Percentiles rank a stretch among this genome's conserved stretches.
Conservation (phyloP, 2,113 vertebrate species). For the Turnix velox region DNA sequence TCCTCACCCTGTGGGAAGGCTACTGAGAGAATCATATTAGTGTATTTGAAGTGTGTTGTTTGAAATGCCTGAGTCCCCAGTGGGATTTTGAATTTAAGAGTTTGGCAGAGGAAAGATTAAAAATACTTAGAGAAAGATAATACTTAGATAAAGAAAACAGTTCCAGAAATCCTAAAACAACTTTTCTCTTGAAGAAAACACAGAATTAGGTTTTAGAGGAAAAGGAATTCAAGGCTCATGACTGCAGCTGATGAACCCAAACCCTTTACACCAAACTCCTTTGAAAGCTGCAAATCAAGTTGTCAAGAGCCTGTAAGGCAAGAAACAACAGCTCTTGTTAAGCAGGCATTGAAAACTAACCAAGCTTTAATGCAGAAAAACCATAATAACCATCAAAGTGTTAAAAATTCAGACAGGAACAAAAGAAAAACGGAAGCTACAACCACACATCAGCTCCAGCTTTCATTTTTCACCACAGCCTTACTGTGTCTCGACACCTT, state of each 20-base stretch:
- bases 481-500: neutral
- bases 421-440: neutral
- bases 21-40: neutral
- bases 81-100: neutral
- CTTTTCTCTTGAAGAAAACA: neutral
- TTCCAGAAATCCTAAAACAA: neutral
- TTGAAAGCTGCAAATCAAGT: neutral
- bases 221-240: neutral
- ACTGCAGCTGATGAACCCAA: neutral
- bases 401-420: neutral
- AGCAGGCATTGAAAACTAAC: constrained; percentile 4
- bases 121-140: neutral
- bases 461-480: neutral
- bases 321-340: neutral
- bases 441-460: neutral
- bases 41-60: neutral
- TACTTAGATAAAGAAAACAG: neutral
- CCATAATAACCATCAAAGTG: neutral
- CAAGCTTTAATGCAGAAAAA: neutral
- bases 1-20: neutral
- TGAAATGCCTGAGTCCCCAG: neutral
- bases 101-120: neutral
- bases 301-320: neutral
- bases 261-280: neutral
- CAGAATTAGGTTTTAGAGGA: neutral